Percentiles rank a stretch among this genome's conserved stretches.
phyloP scores from a whole-genome alignment of 2,113 vertebrate species.

The Istiophorus platypterus region DNA sequence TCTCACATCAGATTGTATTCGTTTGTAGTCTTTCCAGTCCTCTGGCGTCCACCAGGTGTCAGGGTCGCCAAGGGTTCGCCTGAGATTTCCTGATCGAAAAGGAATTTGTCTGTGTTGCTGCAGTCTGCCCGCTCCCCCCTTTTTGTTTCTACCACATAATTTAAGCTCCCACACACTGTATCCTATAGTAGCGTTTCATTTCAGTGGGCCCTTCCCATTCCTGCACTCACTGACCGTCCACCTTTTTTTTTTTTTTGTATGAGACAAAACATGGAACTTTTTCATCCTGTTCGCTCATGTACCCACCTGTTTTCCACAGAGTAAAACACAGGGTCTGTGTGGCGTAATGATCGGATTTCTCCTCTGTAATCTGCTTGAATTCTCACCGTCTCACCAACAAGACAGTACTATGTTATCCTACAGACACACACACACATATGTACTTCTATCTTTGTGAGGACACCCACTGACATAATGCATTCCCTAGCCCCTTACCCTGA shows the following conservation, averaged over 20 bases:
- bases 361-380: constrained; percentile 85
- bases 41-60: constrained; percentile 79
- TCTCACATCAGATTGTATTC: neutral
- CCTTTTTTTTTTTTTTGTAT: constrained; percentile 50
- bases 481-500: no score
- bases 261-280: constrained; percentile 69
- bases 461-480: no score
- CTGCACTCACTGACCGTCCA: constrained; percentile 79
- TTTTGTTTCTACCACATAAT: constrained; percentile 39
- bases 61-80: constrained; percentile 54
- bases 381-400: constrained; percentile 75
- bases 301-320: constrained; percentile 82
- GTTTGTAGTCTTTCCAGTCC: constrained; percentile 4
- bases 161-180: constrained; percentile 50
- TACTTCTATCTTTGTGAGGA: no score
- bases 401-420: constrained; percentile 52
- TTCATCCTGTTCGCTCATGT: constrained; percentile 76
- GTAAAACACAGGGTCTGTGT: constrained; percentile 82
- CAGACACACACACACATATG: constrained; percentile 22
- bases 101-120: constrained; percentile 29
- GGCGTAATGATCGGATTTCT: constrained; percentile 83
- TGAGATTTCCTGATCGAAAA: neutral
- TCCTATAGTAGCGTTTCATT: constrained; percentile 48
- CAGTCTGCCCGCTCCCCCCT: constrained; percentile 26
- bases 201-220: constrained; percentile 63